Base-by-base conservation (phyloP, 2,888 invertebrate genomes). In the Ophioninae sp. region DNA sequence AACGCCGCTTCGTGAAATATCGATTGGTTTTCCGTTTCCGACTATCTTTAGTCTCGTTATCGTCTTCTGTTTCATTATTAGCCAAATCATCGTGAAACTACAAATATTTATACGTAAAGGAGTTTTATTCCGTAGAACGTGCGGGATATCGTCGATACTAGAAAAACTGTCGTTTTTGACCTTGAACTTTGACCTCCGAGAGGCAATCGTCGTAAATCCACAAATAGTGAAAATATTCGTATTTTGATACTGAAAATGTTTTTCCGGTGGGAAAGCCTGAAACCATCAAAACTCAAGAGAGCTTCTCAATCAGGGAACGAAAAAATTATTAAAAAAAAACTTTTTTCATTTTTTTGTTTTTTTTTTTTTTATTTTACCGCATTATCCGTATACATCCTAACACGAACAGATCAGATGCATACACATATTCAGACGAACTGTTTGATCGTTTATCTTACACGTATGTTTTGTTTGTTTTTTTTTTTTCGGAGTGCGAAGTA, bases 381-480 rank as follows among this genome's bases (percentile, higher is more conserved):
- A 89, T 88, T 89, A 87, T 85, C 87, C 90, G 92, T 88, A 92
- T 89, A 90, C 92, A 92, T 91, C 92, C 87, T 90, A 92, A 92
- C 92, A 92, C 91, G 88, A 93, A 93, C 92, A 92, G 90, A 91
- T 79, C 88, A 90, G 91, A 90, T 92, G 91, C 88, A 92, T 90
- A 88, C 86, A 86, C 91, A 90, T 88, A 22, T 22, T 90, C 87
- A 87, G 89, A 90, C 85, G 81, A 85, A 89, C 84, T 78, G 82
- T 79, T 88, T 86, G 87, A 86, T 87, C 88, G 85, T 86, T 79
- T 89, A 90, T 91, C 89, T 88, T 90, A 90, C 90, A 90, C 87
- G 88, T 89, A 84, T 86, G 87, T 13, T 87, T 86, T 86, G 88
- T 85, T 30, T 30, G 1, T 30, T 30, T 30, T 30, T 30, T 30